phyloP scores from a whole-genome alignment of 2,113 vertebrate species.

The Paramormyrops kingsleyae region DNA sequence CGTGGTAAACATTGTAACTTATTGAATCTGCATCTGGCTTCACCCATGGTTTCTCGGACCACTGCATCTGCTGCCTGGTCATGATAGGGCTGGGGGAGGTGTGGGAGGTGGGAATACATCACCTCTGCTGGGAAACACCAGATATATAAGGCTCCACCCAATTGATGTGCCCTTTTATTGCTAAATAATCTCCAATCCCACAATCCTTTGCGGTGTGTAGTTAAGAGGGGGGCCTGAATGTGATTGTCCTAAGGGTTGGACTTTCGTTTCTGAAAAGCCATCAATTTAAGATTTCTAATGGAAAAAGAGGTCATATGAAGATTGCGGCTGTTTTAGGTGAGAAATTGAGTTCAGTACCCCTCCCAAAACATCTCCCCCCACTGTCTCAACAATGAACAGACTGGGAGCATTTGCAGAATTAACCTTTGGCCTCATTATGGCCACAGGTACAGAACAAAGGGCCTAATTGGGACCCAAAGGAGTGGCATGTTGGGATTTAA shows the following conservation, averaged over 20 bases:
- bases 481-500: not conserved
- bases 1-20: not conserved
- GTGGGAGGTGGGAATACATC: not conserved
- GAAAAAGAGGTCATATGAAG: not conserved
- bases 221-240: not conserved
- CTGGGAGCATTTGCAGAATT: not conserved
- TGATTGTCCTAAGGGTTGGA: not conserved
- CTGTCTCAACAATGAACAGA: not conserved
- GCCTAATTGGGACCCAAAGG: not conserved
- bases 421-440: not conserved
- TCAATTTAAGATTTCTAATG: not conserved
- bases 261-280: not conserved
- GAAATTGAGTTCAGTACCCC: not conserved
- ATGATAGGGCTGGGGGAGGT: not conserved
- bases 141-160: not conserved
- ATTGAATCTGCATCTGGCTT: not conserved
- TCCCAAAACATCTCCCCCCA: not conserved
- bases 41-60: not conserved
- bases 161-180: not conserved
- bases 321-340: not conserved
- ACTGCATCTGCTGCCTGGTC: not conserved
- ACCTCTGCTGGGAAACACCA: not conserved
- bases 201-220: not conserved
- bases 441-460: not conserved
- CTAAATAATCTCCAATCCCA: not conserved